Evolutionary conservation across 1,140 invertebrate genomes (phyloP).

Genomic region (Hylaeus volcanicus): DNA sequence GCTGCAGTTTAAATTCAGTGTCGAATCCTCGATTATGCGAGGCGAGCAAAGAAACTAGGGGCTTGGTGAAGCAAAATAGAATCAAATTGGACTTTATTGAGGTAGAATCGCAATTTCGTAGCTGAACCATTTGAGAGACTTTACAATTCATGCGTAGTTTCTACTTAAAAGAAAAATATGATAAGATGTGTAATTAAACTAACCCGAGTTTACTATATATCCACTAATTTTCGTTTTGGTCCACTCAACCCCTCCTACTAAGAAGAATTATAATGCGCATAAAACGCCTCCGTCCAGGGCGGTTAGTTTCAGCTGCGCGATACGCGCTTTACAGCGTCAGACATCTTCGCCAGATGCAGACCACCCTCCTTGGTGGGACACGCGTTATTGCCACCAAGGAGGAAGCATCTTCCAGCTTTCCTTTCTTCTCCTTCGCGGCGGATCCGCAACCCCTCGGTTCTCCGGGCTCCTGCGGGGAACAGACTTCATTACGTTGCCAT

Average conservation of each 20-base stretch:
- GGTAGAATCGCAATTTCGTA: too few species aligned
- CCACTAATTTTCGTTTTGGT: too few species aligned
- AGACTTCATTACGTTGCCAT: slow-evolving; percentile 63
- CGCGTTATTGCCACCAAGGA: slow-evolving; percentile 48
- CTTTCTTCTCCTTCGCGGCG: background rate
- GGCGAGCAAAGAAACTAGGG: too few species aligned
- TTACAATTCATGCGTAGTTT: too few species aligned
- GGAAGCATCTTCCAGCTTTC: background rate
- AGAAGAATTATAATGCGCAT: too few species aligned
- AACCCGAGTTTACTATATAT: too few species aligned
- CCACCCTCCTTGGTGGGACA: slow-evolving; percentile 11
- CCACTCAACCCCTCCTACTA: too few species aligned
- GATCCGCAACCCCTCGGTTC: slow-evolving; percentile 4
- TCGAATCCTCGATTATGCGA: background rate
- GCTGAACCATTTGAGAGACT: too few species aligned
- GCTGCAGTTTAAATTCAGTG: background rate
- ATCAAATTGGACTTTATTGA: too few species aligned
- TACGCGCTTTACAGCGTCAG: slow-evolving; percentile 12
- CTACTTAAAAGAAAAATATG: too few species aligned
- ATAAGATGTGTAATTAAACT: too few species aligned
- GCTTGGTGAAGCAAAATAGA: too few species aligned
- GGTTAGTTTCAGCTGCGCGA: slow-evolving; percentile 19
- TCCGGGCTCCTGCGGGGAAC: slow-evolving; percentile 49
- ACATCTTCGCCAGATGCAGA: slow-evolving; percentile 33
- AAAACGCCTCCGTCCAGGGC: background rate